phyloP scores from a whole-genome alignment of 2,113 vertebrate genomes.

The Ochotona curzoniae region DNA sequence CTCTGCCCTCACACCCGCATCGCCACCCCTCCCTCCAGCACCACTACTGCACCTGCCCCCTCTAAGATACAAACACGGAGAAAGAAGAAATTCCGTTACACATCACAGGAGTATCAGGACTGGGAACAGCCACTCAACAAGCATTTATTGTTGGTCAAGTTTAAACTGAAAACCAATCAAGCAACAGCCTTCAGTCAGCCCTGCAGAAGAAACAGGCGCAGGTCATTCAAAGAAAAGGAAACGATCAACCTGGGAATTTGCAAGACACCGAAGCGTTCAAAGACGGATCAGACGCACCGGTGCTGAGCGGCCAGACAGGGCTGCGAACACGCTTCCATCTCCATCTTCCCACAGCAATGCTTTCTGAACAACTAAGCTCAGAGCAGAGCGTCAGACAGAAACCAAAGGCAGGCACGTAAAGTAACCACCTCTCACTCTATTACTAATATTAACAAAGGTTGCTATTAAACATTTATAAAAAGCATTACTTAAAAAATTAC shows the following conservation, averaged over 20 bases:
- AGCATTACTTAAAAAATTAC: slow-evolving; percentile 13
- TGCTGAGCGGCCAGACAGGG: background rate
- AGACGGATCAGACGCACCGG: background rate
- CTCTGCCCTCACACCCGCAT: background rate
- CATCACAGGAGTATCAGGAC: background rate
- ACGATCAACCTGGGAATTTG: background rate
- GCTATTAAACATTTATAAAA: slow-evolving; percentile 21
- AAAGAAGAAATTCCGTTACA: slow-evolving; percentile 19
- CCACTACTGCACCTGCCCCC: background rate
- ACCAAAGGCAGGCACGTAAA: background rate
- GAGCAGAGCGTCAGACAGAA: slow-evolving; percentile 37
- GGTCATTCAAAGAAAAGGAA: slow-evolving; percentile 16
- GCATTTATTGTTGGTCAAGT: background rate
- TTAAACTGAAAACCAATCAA: slow-evolving; percentile 10
- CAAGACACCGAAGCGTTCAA: background rate
- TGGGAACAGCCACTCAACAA: background rate
- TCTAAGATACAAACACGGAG: slow-evolving; percentile 1
- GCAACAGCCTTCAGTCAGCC: background rate
- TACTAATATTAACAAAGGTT: slow-evolving; percentile 36
- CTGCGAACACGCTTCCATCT: background rate
- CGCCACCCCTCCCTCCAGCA: background rate
- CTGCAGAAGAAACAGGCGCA: background rate
- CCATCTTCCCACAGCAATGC: background rate
- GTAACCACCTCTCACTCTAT: slow-evolving; percentile 42
- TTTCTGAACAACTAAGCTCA: slow-evolving; percentile 35